Conservation (phyloP, 2,797 vertebrate genomes). For the Falco columbarius region DNA sequence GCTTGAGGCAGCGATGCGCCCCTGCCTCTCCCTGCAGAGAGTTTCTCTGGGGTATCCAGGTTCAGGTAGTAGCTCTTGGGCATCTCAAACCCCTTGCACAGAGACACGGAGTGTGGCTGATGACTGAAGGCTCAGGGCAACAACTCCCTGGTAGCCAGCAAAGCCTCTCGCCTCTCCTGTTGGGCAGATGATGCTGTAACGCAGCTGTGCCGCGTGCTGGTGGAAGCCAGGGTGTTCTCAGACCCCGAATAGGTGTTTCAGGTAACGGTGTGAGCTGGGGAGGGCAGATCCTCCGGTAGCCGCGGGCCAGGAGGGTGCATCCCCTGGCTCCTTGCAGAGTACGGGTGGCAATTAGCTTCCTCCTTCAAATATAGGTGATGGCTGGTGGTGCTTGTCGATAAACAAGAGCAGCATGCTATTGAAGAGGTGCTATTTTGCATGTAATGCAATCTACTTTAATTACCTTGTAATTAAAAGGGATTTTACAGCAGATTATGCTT, state of each 20-base stretch:
- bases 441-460: neutral
- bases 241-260: rapidly evolving
- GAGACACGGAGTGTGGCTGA: neutral
- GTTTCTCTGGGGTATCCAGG: neutral
- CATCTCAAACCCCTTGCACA: too few relatives aligned
- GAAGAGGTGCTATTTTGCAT: neutral
- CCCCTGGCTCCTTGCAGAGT: neutral
- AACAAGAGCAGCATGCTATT: neutral
- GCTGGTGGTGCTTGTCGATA: neutral
- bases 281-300: neutral
- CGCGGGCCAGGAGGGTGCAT: rapidly evolving
- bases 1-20: rapidly evolving
- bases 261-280: neutral
- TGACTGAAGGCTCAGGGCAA: neutral
- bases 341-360: neutral
- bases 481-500: neutral
- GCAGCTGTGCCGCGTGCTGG: neutral
- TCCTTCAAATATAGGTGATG: neutral
- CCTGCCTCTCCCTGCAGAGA: neutral
- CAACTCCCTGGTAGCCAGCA: rapidly evolving
- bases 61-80: neutral
- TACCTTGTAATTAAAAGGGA: neutral
- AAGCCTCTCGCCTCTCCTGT: neutral
- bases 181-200: neutral
- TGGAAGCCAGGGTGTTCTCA: neutral